phyloP scores from a whole-genome alignment of 2,113 vertebrate genomes.

The Chitala chitala region DNA sequence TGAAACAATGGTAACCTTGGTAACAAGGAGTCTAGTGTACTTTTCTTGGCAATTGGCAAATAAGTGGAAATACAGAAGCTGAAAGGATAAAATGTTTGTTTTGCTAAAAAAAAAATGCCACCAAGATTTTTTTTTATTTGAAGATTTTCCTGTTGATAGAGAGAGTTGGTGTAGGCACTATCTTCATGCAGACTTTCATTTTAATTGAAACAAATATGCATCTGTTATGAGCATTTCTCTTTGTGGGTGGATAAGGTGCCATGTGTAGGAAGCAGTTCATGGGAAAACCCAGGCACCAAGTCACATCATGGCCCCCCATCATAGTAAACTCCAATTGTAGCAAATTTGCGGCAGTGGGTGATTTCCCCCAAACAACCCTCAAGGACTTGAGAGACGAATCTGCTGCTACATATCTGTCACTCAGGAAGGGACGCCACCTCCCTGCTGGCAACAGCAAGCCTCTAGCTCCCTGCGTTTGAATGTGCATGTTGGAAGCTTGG shows the following conservation, averaged over 20 bases:
- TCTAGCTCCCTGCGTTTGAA: background rate
- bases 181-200: slow-evolving; percentile 1
- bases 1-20: slow-evolving; percentile 49
- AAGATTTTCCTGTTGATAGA: background rate
- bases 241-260: background rate
- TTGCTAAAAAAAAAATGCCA: slow-evolving; percentile 39
- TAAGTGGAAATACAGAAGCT: slow-evolving; percentile 29
- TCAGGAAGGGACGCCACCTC: background rate
- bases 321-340: background rate
- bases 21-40: slow-evolving; percentile 39
- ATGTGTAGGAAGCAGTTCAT: background rate
- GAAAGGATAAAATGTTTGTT: slow-evolving; percentile 47
- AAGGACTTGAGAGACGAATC: background rate
- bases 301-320: background rate
- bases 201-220: slow-evolving; percentile 12
- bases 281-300: background rate
- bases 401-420: background rate
- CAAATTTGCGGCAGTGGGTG: background rate
- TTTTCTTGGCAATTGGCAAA: slow-evolving; percentile 49
- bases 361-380: no score
- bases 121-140: slow-evolving; percentile 48
- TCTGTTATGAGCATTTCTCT: slow-evolving; percentile 6
- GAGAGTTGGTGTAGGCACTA: no score
- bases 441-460: background rate
- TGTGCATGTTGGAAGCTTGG: background rate